phyloP scores from a whole-genome alignment of 2,888 invertebrate genomes.

The Craniophora ligustri region DNA sequence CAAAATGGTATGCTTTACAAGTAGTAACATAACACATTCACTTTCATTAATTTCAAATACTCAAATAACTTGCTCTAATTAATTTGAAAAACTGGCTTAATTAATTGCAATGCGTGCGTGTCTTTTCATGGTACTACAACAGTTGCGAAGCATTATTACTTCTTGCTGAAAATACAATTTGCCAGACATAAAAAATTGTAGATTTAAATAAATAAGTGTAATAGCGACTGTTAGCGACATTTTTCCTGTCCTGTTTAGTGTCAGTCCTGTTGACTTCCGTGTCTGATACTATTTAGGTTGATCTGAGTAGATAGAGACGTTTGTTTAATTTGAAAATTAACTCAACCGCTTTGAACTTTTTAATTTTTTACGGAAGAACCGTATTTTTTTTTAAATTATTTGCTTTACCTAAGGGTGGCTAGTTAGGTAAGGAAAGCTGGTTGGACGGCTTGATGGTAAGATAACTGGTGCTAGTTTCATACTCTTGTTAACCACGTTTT shows the following conservation, averaged over 20 bases:
- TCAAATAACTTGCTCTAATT: constrained; percentile 32
- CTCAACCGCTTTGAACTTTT: constrained; percentile 1
- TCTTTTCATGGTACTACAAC: neutral
- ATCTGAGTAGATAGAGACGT: neutral
- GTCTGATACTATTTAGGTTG: neutral
- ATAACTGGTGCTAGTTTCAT: constrained; percentile 4
- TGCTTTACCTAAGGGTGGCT: constrained; percentile 14
- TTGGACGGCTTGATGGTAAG: neutral
- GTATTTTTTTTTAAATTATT: no score
- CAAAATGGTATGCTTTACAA: neutral
- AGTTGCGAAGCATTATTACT: neutral
- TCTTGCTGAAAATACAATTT: neutral
- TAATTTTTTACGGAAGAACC: neutral
- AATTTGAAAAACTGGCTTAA: constrained; percentile 9
- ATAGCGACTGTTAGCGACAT: neutral
- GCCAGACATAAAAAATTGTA: neutral
- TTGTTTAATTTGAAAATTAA: constrained; percentile 1
- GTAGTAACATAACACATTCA: neutral
- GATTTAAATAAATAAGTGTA: neutral
- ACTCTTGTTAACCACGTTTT: constrained; percentile 2
- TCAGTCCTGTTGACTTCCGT: neutral
- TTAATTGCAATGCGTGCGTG: constrained; percentile 20
- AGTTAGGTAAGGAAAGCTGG: constrained; percentile 10
- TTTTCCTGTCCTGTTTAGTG: constrained; percentile 17
- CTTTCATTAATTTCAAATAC: constrained; percentile 35